Base-by-base conservation (phyloP, 37 sponge, comb jelly and placozoan genomes). In the Halichondria panicea region DNA sequence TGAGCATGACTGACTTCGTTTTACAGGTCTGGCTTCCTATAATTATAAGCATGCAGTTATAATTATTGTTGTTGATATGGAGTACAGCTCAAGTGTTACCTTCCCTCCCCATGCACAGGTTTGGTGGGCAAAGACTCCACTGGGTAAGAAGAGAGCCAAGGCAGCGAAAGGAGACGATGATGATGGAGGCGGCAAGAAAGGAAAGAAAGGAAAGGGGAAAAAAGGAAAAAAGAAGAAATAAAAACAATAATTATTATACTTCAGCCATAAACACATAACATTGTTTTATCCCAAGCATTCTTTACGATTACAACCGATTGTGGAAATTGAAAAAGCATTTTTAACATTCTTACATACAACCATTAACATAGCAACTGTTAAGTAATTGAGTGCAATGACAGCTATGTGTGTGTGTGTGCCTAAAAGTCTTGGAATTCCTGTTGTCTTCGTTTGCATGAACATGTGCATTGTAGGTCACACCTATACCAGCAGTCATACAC, bases 51-150 rank as follows among this genome's bases (percentile, higher is more conserved):
- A 36, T 78, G 55, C 1, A 65, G 41, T 24, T 3, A 34, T 70
- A 27, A 40, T 33, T 19, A 35, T 25, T 54, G 33, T 13, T 55
- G 42, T 12, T 77, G 34, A 3, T 6, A 15, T 48, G 52, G 13
- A 48, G 52, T 48, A 18, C 15, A 18, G 52, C 15, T 11, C 52
- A 48, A 15, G n/a, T n/a, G n/a, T n/a, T n/a, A n/a, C n/a, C n/a
- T n/a, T n/a, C 52, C 11, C 15, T 48, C 13, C 52, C 11, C 52
- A 15, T 2, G 34, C 75, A 27, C 31, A 97, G 97, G 63, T 54
- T 33, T 98, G 97, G 91, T 98, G 82, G 77, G 89, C 70, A 48
- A 98, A 98, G 87, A 98, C 99, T 27, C 94, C 96, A 19, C 82
- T 98, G 55, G 99, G 99, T 24, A 95, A 91, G 88, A 98, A 95